phyloP scores from a whole-genome alignment of 2,797 vertebrate species.

The Eremophila alpestris region DNA sequence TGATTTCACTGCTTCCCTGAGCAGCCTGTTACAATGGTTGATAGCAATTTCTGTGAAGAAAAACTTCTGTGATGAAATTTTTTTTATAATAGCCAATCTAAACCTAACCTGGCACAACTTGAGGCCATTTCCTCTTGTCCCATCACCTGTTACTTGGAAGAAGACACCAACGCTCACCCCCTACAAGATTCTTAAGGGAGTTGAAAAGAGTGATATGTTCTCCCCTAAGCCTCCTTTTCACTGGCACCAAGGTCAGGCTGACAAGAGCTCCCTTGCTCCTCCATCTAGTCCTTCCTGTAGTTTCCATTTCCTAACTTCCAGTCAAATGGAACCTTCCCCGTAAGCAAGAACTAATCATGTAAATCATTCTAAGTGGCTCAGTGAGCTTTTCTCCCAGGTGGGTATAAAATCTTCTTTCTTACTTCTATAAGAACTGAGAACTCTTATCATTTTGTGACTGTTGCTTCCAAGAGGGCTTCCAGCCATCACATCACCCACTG shows the following conservation, averaged over 20 bases:
- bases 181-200: background rate
- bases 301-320: background rate
- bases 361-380: background rate
- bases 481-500: background rate
- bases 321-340: background rate
- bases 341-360: background rate
- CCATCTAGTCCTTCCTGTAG: background rate
- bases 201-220: background rate
- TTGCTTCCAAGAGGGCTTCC: background rate
- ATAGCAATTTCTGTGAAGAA: background rate
- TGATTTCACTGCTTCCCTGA: background rate
- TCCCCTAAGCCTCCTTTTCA: background rate
- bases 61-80: background rate
- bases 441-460: background rate
- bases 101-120: background rate
- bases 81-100: background rate
- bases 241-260: background rate
- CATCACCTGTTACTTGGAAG: background rate
- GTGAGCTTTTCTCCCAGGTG: background rate
- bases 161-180: fast-evolving
- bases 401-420: too few relatives aligned
- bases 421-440: background rate
- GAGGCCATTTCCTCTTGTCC: background rate
- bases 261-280: too few relatives aligned
- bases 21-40: background rate